Evolutionary conservation across 1,140 invertebrate species (phyloP).

Genomic region (Euura lappo): DNA sequence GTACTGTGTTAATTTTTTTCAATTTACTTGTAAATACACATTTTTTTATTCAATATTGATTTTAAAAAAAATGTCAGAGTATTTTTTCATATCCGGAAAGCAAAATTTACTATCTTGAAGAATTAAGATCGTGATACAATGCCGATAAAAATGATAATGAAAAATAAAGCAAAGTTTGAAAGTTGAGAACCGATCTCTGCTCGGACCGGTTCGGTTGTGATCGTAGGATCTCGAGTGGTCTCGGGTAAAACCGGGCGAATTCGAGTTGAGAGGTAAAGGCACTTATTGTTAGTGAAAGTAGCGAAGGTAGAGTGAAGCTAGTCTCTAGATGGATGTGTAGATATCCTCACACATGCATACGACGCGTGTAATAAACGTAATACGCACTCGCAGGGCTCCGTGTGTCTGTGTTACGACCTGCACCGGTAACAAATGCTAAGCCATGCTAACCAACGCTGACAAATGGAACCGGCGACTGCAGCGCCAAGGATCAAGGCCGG

Average conservation of each 20-base stretch:
- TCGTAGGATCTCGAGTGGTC: background rate
- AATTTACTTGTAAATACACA: too few species aligned
- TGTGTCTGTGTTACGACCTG: background rate
- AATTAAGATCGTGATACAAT: too few species aligned
- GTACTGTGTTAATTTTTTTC: too few species aligned
- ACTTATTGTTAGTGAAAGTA: conserved; percentile 49
- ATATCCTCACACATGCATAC: too few species aligned
- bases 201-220: background rate
- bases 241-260: background rate
- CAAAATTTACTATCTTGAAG: too few species aligned
- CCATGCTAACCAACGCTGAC: background rate
- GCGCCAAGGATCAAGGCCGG: conserved; percentile 56
- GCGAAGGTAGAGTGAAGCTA: conserved; percentile 18
- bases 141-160: too few species aligned
- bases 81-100: too few species aligned
- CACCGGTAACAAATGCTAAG: conserved; percentile 4
- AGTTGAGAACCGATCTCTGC: conserved; percentile 4
- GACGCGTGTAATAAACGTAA: too few species aligned
- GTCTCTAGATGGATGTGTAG: background rate
- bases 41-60: too few species aligned
- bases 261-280: conserved; percentile 13
- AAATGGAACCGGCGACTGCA: conserved; percentile 40
- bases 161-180: background rate
- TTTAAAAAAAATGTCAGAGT: too few species aligned
- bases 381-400: background rate